Base-by-base conservation (phyloP, 1,140 invertebrate species). In the Doryteuthis pealeii region DNA sequence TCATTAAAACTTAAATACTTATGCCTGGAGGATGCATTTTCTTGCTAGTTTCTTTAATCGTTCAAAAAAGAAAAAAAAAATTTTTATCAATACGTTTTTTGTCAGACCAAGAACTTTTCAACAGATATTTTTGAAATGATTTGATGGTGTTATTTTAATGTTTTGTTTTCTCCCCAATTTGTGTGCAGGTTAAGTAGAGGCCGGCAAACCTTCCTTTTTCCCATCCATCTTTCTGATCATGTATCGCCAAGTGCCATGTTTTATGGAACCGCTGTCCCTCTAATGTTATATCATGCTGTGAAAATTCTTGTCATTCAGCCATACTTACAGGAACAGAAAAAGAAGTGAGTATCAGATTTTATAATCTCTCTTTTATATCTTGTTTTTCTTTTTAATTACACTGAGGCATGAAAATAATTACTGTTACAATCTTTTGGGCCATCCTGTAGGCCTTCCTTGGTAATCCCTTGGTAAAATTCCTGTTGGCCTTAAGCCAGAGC, bases 271-370 rank as follows among this genome's bases (percentile, higher is more conserved):
- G 89, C 96, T 0, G 91, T 93, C 1, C 97, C 97, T 0, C 67
- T 97, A 2, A 88, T 96, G 54, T 91, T 92, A 0, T 88, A 86
- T 74, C 85, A 82, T 74, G 77, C 82, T 40, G 77, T 87, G n/a
- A 96, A 96, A 86, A 95, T 94, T 79, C 89, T 96, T 1, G 89
- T 98, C 4, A 91, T 99, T 22, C 94, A 97, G 80, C 96, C 96
- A 0, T 94, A 96, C 77, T 88, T 93, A 0, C 91, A 91, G 68
- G 92, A 94, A 74, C 91, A 93, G 77, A 92, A 93, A 79, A 91
- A 92, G 73, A 91, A 91, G 74, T 94, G 94, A 80, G 84, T 72
- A 31, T 22, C 18, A 22, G n/a, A 28, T n/a, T 18, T 15, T 12
- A 31, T 18, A 12, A 12, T 14, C 18, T 18, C 12, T 67, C 12